These are phyloP conservation scores for Hybos culiciformis DNA, from an alignment of 2,888 invertebrate genomes.

Conservation along the genomic window DNA sequence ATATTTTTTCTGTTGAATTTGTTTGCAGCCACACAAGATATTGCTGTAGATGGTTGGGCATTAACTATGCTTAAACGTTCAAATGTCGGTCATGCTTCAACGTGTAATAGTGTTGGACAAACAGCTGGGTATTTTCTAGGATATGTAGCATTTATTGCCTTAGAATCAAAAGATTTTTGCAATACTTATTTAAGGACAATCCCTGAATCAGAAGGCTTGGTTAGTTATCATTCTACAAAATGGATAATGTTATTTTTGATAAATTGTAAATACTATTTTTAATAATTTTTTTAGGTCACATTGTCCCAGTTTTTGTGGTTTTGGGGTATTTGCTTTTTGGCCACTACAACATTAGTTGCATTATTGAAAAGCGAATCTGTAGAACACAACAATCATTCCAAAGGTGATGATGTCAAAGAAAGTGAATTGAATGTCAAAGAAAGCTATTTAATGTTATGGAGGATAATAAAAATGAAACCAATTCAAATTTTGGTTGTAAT, in stretches of 20 bases:
- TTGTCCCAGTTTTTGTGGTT: constrained; percentile 77
- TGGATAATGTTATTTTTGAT: too few species aligned
- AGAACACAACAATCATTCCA: constrained; percentile 28
- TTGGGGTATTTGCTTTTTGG: constrained; percentile 86
- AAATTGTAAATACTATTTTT: too few species aligned
- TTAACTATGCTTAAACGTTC: constrained; percentile 94
- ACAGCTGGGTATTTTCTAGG: constrained; percentile 95
- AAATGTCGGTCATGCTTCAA: constrained; percentile 97
- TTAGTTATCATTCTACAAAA: too few species aligned
- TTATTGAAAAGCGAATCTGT: constrained; percentile 70
- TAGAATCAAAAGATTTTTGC: constrained; percentile 93
- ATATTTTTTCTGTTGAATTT: constrained; percentile 89
- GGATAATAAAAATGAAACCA: constrained; percentile 70
- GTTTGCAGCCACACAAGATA: constrained; percentile 97
- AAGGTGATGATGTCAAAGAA: constrained; percentile 24
- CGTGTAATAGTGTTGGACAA: constrained; percentile 97
- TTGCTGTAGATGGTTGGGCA: constrained; percentile 99
- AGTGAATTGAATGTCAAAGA: constrained; percentile 41
- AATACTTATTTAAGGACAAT: constrained; percentile 73
- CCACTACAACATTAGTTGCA: constrained; percentile 79
- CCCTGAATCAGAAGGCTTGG: constrained; percentile 56
- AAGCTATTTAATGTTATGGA: constrained; percentile 71
- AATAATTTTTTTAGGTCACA: too few species aligned
- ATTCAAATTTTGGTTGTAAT: constrained; percentile 66
- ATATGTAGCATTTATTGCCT: constrained; percentile 88